Percentiles rank a stretch among this genome's conserved stretches.
Evolutionary conservation across 53 echinoderm and acorn worm species (phyloP).

Genomic region (Patiria pectinifera): DNA sequence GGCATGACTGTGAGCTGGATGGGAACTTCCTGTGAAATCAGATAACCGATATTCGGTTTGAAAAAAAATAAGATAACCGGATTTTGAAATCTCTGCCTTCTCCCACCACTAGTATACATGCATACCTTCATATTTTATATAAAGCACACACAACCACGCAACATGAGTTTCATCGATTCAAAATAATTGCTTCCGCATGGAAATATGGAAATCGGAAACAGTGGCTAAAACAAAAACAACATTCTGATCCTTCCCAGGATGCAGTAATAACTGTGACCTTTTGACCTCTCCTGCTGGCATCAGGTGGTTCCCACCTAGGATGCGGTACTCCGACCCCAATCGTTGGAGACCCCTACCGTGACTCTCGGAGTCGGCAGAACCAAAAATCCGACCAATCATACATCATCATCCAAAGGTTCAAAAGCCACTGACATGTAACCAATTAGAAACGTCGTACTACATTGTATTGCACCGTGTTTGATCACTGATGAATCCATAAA

Average conservation of each 20-base stretch:
- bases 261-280: slow-evolving; percentile 18
- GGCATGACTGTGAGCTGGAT: no score
- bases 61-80: no score
- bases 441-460: not conserved
- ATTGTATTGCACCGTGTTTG: no score
- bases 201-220: not conserved
- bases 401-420: not conserved
- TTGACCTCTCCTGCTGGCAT: slow-evolving; percentile 3
- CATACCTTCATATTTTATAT: no score
- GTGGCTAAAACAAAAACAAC: not conserved
- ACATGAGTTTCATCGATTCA: not conserved
- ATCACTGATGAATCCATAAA: no score
- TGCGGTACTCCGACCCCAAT: not conserved
- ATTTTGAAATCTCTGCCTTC: no score
- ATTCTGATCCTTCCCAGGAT: not conserved
- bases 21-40: no score
- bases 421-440: not conserved
- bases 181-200: not conserved
- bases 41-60: no score
- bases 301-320: slow-evolving; percentile 27
- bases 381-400: not conserved
- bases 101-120: no score
- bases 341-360: slow-evolving; percentile 22
- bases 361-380: not conserved
- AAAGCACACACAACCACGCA: no score